Base-by-base conservation (phyloP, 2,113 vertebrate species). In the Actinemys pallida region DNA sequence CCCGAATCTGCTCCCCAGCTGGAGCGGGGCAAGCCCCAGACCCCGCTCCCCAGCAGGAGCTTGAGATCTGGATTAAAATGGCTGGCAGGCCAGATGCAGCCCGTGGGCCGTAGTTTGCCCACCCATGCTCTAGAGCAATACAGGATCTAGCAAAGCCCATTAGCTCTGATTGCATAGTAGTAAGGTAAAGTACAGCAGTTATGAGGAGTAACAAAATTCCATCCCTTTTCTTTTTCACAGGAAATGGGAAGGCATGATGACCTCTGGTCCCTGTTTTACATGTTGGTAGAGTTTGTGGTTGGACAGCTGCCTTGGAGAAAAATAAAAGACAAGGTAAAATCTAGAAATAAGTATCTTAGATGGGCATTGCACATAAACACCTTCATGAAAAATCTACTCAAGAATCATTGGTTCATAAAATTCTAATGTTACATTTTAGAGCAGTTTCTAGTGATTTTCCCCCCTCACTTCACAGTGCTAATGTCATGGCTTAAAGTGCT, bases 231-330 rank as follows among this genome's bases (percentile, higher is more conserved):
- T 92, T 97, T 97, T 97, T 86, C 81, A 84, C 98, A 99, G 99
- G 99, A 99, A 97, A 99, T 99, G 99, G 99, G 99, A 91, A 99
- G 99, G 49, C 99, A 99, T 81, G 99, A 99, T 94, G 99, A 99
- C 96, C 99, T 99, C 86, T 99, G 99, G 99, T 99, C 99, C 95
- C 98, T 99, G 50, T 99, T 99, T 98, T 99, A 99, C 98, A 99
- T 99, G 99, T 97, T 99, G 97, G 99, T 99, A 94, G 99, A 99
- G 95, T 99, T 99, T 97, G 98, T 99, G 84, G 99, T 99, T 85
- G 99, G 99, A 56, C 99, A 99, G 92, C 95, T 99, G 94, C 99
- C 99, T n/a, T 99, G 99, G 99, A 99, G 99, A 96, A 99, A 99
- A 98, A 99, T 99, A 98, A 99, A 99, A 97, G 99, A 99, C 97